Percentiles rank a stretch among this genome's conserved stretches.
Conservation (phyloP, 2,797 vertebrate genomes). For the Manis javanica region DNA sequence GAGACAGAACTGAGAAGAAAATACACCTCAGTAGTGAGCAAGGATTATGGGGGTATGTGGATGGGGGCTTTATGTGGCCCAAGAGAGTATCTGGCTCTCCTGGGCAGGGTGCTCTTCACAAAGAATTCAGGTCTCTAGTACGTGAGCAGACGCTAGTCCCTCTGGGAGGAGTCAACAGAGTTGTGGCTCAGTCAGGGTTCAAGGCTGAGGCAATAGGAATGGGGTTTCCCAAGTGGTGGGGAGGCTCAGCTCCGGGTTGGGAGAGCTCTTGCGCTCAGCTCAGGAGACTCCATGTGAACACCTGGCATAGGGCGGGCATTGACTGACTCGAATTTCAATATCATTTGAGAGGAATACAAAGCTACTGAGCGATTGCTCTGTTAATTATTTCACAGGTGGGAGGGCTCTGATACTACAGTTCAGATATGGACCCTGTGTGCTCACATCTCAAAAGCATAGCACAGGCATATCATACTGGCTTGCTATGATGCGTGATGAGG, state of each 20-base stretch:
- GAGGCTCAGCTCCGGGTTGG: background rate
- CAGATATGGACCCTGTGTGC: background rate
- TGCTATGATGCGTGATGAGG: background rate
- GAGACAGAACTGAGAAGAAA: background rate
- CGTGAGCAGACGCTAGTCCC: background rate
- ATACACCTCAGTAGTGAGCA: background rate
- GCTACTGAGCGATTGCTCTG: background rate
- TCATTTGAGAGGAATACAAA: background rate
- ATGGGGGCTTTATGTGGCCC: background rate
- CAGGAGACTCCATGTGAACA: background rate
- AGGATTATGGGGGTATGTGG: accelerated
- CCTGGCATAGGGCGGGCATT: background rate
- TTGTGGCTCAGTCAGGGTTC: background rate
- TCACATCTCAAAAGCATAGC: background rate
- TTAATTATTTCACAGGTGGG: background rate
- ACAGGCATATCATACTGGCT: background rate
- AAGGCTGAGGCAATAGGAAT: background rate
- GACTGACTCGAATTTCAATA: background rate
- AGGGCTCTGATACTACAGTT: background rate
- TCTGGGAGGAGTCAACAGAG: background rate
- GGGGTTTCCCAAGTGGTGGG: background rate
- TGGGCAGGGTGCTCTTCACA: background rate
- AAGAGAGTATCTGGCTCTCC: background rate
- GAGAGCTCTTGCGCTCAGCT: background rate
- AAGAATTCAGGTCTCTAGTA: background rate